Conservation (phyloP, 2,797 vertebrate species). For the Etheostoma perlongum region DNA sequence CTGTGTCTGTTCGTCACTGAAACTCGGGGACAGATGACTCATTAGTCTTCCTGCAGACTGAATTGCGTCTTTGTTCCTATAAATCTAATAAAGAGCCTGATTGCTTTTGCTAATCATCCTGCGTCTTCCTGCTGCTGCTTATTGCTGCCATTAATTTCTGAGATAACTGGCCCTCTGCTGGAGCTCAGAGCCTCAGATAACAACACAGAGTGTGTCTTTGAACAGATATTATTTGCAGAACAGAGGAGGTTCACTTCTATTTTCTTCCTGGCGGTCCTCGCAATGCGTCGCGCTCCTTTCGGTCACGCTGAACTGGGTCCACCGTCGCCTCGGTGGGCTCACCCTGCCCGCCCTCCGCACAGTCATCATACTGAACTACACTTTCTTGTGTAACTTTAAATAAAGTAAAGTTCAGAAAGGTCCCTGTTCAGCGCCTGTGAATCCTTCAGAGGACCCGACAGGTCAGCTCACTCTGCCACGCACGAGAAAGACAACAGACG, state of each 20-base stretch:
- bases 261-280: not conserved
- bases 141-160: slow-evolving; percentile 89
- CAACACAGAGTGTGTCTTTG: slow-evolving; percentile 10
- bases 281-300: not conserved
- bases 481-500: not conserved
- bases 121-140: slow-evolving; percentile 84
- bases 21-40: slow-evolving; percentile 57
- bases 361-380: not conserved
- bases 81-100: slow-evolving; percentile 88
- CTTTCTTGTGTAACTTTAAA: not conserved
- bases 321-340: not conserved
- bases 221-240: slow-evolving; percentile 19
- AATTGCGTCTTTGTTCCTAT: slow-evolving; percentile 85
- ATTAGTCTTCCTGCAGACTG: slow-evolving; percentile 73
- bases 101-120: slow-evolving; percentile 89
- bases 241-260: slow-evolving; percentile 1
- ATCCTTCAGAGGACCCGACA: not conserved
- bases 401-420: not conserved
- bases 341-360: not conserved
- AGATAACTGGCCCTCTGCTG: slow-evolving; percentile 85
- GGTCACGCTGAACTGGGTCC: not conserved
- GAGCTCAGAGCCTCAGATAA: slow-evolving; percentile 79
- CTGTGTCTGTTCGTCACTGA: slow-evolving; percentile 34
- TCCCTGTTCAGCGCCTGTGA: not conserved
- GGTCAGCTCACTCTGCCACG: too few species aligned